phyloP scores from a whole-genome alignment of 2,797 vertebrate genomes.

The Chaenodraco wilsoni region DNA sequence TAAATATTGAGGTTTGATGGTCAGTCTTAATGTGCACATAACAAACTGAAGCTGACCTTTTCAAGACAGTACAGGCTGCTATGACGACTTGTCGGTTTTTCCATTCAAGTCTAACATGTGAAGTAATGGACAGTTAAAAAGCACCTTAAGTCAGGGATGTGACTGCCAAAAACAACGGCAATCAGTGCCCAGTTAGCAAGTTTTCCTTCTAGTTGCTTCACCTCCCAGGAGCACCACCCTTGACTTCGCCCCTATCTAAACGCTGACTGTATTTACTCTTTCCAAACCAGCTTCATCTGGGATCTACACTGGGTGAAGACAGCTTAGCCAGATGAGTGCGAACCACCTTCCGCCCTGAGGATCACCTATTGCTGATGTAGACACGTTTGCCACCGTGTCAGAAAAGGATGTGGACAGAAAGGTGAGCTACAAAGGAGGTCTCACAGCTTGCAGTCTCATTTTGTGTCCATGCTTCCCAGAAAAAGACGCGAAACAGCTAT shows the following conservation, averaged over 20 bases:
- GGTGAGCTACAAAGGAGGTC: constrained; percentile 49
- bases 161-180: constrained; percentile 60
- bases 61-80: constrained; percentile 30
- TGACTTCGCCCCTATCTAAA: constrained; percentile 28
- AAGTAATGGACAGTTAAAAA: constrained; percentile 52
- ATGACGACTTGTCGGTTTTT: constrained; percentile 58
- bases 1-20: constrained; percentile 42
- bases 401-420: constrained; percentile 70
- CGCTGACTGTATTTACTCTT: constrained; percentile 31
- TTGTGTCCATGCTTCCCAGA: constrained; percentile 60
- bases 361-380: constrained; percentile 70
- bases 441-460: constrained; percentile 52
- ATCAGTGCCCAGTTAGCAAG: constrained; percentile 33
- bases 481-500: constrained; percentile 62
- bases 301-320: constrained; percentile 49
- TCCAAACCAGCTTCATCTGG: constrained; percentile 43
- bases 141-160: constrained; percentile 55
- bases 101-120: constrained; percentile 57
- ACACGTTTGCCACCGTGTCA: constrained; percentile 53
- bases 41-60: constrained; percentile 58
- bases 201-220: constrained; percentile 49
- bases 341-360: constrained; percentile 53
- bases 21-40: constrained; percentile 52
- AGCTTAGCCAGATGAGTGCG: constrained; percentile 13
- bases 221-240: constrained; percentile 41